These are phyloP conservation scores for Gobio gobio DNA, from an alignment of 2,113 vertebrate species.

Conservation along the genomic window DNA sequence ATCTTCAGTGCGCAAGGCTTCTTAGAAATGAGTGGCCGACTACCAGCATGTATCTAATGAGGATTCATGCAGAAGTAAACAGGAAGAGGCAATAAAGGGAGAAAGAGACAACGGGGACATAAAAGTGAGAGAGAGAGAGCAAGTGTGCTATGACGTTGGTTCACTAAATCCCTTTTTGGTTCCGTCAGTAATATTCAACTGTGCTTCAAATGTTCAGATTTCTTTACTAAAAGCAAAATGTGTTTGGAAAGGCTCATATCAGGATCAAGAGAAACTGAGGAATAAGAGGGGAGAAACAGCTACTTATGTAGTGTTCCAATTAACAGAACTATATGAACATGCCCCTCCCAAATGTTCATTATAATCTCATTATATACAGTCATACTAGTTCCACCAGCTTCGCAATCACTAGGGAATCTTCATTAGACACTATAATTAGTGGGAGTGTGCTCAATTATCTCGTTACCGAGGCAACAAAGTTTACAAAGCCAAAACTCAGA, in stretches of 20 bases:
- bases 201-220: neutral
- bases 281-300: neutral
- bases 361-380: slow-evolving; percentile 4
- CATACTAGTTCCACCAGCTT: slow-evolving; percentile 5
- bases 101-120: neutral
- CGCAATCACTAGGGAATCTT: slow-evolving; percentile 9
- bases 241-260: neutral
- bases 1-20: neutral
- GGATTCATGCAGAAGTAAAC: neutral
- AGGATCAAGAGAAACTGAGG: neutral
- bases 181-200: neutral
- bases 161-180: neutral
- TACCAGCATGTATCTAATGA: slow-evolving; percentile 11
- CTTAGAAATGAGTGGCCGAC: neutral
- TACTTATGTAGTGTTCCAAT: neutral
- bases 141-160: neutral
- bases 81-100: neutral
- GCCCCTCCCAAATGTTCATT: slow-evolving; percentile 1
- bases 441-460: slow-evolving; percentile 17
- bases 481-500: neutral
- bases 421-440: slow-evolving; percentile 21
- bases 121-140: neutral
- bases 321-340: neutral
- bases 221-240: neutral
- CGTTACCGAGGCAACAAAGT: slow-evolving; percentile 11